Evolutionary conservation across 2,113 vertebrate species (phyloP).

Genomic region (Pogona vitticeps): DNA sequence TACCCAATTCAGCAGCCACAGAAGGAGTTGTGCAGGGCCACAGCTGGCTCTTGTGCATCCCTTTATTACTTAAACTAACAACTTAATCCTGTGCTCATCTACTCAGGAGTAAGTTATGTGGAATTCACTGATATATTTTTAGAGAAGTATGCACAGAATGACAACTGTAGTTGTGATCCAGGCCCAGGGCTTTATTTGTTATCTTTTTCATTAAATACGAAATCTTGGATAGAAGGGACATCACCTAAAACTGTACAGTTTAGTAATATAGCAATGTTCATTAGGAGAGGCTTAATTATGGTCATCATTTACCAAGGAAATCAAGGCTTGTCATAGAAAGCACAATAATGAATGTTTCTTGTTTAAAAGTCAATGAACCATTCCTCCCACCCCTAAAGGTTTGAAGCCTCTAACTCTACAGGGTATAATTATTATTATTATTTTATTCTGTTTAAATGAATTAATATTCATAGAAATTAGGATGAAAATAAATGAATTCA

Average conservation of each 20-base stretch:
- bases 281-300: slow-evolving; percentile 77
- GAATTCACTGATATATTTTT: background rate
- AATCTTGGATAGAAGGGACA: slow-evolving; percentile 63
- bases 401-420: slow-evolving; percentile 49
- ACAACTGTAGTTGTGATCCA: background rate
- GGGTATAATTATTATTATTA: slow-evolving; percentile 56
- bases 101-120: background rate
- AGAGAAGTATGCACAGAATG: no score
- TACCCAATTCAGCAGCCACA: no score
- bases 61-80: background rate
- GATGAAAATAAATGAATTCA: slow-evolving; percentile 58
- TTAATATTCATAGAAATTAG: slow-evolving; percentile 72
- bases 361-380: slow-evolving; percentile 74
- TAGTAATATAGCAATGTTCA: slow-evolving; percentile 74
- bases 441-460: slow-evolving; percentile 61
- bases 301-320: slow-evolving; percentile 73
- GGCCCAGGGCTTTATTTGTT: background rate
- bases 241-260: slow-evolving; percentile 73
- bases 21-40: background rate
- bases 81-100: background rate
- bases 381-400: slow-evolving; percentile 60
- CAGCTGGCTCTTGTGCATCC: background rate
- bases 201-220: slow-evolving; percentile 67
- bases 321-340: slow-evolving; percentile 71
- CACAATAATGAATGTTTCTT: slow-evolving; percentile 74